Evolutionary conservation across 1,140 invertebrate genomes (phyloP).

Genomic region (Listronotus bonariensis): DNA sequence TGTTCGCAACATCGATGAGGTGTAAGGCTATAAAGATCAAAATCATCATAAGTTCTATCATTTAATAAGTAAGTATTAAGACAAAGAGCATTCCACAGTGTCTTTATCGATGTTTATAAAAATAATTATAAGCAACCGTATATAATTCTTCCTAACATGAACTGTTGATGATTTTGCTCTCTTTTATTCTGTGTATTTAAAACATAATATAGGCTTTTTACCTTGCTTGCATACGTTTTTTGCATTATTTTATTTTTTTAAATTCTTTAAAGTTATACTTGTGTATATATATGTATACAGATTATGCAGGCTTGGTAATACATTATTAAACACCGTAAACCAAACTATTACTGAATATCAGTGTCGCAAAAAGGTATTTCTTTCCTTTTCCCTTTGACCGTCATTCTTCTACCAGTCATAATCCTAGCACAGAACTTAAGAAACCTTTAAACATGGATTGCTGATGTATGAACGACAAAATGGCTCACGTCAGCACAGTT

Average conservation of each 20-base stretch:
- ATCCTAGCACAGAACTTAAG: slow-evolving; percentile 9
- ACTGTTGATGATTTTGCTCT: slow-evolving; percentile 26
- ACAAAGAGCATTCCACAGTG: slow-evolving; percentile 33
- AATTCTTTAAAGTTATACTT: slow-evolving; percentile 6
- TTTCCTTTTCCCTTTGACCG: not conserved
- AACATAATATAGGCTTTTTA: not conserved
- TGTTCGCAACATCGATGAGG: not conserved
- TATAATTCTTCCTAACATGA: slow-evolving; percentile 20
- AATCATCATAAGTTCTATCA: slow-evolving; percentile 21
- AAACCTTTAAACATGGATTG: slow-evolving; percentile 7
- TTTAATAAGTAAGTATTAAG: slow-evolving; percentile 23
- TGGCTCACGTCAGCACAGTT: slow-evolving; percentile 11
- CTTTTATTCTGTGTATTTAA: slow-evolving; percentile 1
- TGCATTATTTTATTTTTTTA: not conserved
- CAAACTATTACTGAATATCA: not conserved
- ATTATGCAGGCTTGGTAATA: not conserved
- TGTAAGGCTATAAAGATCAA: slow-evolving; percentile 13
- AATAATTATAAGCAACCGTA: slow-evolving; percentile 16
- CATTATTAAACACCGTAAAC: slow-evolving; percentile 12
- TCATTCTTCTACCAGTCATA: not conserved
- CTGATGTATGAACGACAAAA: slow-evolving; percentile 16
- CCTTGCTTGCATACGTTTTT: not conserved
- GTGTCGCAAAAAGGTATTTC: slow-evolving; percentile 3
- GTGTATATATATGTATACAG: slow-evolving; percentile 5
- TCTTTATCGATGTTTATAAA: slow-evolving; percentile 30